phyloP scores from a whole-genome alignment of 2,797 vertebrate species.

The Silurus aristotelis region DNA sequence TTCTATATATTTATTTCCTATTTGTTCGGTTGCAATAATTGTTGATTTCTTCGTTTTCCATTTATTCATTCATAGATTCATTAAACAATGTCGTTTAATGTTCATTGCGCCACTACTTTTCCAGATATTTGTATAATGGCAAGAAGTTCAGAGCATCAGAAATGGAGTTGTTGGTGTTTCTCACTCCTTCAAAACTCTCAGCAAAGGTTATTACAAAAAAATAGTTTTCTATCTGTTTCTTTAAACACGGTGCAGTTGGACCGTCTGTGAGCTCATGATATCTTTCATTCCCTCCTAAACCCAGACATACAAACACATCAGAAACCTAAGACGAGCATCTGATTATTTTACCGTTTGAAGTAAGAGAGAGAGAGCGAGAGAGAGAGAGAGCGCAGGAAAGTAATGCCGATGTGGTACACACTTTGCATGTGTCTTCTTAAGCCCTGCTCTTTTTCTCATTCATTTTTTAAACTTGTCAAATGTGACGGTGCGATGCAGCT shows the following conservation, averaged over 20 bases:
- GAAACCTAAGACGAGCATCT: not conserved
- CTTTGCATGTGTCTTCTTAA: constrained; percentile 23
- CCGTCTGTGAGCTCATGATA: constrained; percentile 10
- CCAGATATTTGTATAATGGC: not conserved
- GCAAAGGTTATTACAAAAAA: not conserved
- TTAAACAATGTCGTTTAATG: too few relatives aligned
- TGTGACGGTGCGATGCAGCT: constrained; percentile 29
- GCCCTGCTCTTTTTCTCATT: constrained; percentile 29
- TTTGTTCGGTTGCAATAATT: not conserved
- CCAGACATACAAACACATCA: constrained; percentile 14
- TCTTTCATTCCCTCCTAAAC: not conserved
- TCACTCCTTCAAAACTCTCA: not conserved
- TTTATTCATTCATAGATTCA: not conserved
- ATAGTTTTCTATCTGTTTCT: not conserved
- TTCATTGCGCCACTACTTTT: not conserved
- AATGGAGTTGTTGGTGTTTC: not conserved
- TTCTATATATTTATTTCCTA: too few relatives aligned
- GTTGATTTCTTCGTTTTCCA: not conserved
- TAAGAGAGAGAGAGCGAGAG: too few relatives aligned
- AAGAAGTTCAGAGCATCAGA: not conserved
- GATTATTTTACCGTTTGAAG: constrained; percentile 30
- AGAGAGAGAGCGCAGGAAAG: constrained; percentile 20
- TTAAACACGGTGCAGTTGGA: not conserved
- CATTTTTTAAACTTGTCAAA: constrained; percentile 50
- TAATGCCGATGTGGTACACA: constrained; percentile 28